Evolutionary conservation across 2,113 vertebrate species (phyloP), one percentile per base, ranked within the genome.

Genomic region (Cephalopholis sonnerati): DNA sequence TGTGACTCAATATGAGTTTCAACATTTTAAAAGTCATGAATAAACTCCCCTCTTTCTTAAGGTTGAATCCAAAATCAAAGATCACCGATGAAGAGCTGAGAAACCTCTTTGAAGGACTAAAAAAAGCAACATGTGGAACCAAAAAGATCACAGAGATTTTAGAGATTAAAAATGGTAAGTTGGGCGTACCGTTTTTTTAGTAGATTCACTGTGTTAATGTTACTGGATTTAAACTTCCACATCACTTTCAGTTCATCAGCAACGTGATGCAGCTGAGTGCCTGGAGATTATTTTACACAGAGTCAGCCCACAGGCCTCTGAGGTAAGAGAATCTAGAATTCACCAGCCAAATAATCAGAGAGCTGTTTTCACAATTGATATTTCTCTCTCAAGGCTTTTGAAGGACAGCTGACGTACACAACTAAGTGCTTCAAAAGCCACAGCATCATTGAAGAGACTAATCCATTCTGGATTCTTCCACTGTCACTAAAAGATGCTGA

Each of bases 191-290:
- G n/a, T n/a, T n/a, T n/a, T n/a, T n/a, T n/a, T n/a, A n/a, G n/a
- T n/a, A n/a, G 29, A 32, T 25, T 58, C 55, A 57, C 24, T 17
- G n/a, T 13, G 17, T 39, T 13, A 22, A 39, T 22, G 1, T 12
- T 20, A 1, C 4, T 41, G 20, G 12, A 8, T 8, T 25, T 0
- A 41, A 18, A 18, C 17, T 25, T 24, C n/a, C 7, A 25, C 7
- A 4, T 29, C 13, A 27, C 20, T 17, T 66, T 6, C 39, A 94
- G 93, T 90, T 51, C 1, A 1, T 64, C 41, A 88, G 53, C 94
- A 94, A 39, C 20, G 83, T 53, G 93, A 95, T 79, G 93, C 91
- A 1, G 89, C 90, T 17, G 89, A 93, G 61, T 93, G 80, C 25
- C 86, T 93, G 46, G 77, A 89, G 65, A 75, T 77, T 74, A 92